phyloP scores from a whole-genome alignment of 1,140 invertebrate species.

The Microplitis demolitor region DNA sequence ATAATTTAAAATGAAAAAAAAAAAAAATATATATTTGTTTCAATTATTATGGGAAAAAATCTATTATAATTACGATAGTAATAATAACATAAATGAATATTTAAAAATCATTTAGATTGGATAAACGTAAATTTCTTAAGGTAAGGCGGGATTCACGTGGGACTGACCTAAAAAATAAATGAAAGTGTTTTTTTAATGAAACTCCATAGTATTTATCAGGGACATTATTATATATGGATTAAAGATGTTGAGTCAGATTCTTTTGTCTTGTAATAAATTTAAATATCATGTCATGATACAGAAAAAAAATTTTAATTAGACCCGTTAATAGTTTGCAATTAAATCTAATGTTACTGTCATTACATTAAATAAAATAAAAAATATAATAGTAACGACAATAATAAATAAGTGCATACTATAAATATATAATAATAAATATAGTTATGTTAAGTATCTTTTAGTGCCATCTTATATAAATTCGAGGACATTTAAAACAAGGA shows the following conservation, averaged over 20 bases:
- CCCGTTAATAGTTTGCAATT: neutral
- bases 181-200: neutral
- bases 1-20: too few species aligned
- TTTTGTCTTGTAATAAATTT: neutral
- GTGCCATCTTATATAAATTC: slow-evolving; percentile 16
- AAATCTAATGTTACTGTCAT: neutral
- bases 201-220: neutral
- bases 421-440: neutral
- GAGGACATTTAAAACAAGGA: slow-evolving; percentile 15
- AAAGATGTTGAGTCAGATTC: neutral
- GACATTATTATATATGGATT: too few species aligned
- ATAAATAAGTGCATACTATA: too few species aligned
- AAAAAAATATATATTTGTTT: too few species aligned
- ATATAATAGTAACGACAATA: too few species aligned
- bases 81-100: too few species aligned
- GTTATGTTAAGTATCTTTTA: neutral
- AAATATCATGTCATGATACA: neutral
- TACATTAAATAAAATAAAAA: too few species aligned
- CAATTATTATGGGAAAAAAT: too few species aligned
- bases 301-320: neutral
- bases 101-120: too few species aligned
- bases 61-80: too few species aligned
- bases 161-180: slow-evolving; percentile 5
- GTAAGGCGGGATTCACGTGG: neutral
- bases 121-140: too few species aligned